Percentiles rank a stretch among this genome's conserved stretches.
Evolutionary conservation across 2,797 vertebrate species (phyloP).

Genomic region (Brachyrhaphis roseni): DNA sequence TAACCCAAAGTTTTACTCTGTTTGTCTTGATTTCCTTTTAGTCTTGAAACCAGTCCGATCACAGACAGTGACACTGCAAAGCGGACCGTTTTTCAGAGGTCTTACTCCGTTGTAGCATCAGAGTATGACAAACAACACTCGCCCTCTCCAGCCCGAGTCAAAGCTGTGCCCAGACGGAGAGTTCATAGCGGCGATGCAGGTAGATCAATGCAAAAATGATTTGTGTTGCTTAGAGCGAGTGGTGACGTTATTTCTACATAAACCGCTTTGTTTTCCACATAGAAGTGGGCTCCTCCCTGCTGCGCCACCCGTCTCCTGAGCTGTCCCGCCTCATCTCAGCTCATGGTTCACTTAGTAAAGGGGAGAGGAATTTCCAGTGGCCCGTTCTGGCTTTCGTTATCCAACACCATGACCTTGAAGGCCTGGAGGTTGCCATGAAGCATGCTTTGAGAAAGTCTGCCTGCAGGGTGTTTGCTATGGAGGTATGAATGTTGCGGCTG

Average conservation of each 20-base stretch:
- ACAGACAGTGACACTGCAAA: conserved; percentile 97
- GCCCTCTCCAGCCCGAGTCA: conserved; percentile 92
- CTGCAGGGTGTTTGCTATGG: conserved; percentile 98
- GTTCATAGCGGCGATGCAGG: conserved; percentile 98
- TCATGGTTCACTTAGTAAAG: conserved; percentile 97
- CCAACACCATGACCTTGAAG: conserved; percentile 98
- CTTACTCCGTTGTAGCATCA: conserved; percentile 97
- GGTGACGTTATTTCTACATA: background rate
- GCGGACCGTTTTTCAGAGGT: conserved; percentile 97
- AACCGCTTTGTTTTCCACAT: conserved; percentile 10
- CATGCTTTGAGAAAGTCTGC: conserved; percentile 98
- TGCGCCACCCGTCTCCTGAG: conserved; percentile 98
- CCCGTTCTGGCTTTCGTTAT: conserved; percentile 98
- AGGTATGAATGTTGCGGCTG: conserved; percentile 78
- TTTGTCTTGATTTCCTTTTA: conserved; percentile 57
- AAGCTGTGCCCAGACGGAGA: conserved; percentile 94
- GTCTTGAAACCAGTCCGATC: conserved; percentile 97
- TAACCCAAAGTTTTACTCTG: background rate
- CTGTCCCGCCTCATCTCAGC: conserved; percentile 97
- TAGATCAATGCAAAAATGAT: conserved; percentile 49
- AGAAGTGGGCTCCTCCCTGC: conserved; percentile 98
- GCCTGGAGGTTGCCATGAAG: conserved; percentile 98
- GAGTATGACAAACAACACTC: conserved; percentile 99
- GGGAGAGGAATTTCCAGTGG: conserved; percentile 99
- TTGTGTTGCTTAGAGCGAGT: background rate